Base-by-base conservation (phyloP, 1,140 invertebrate species). In the Halyomorpha halys region DNA sequence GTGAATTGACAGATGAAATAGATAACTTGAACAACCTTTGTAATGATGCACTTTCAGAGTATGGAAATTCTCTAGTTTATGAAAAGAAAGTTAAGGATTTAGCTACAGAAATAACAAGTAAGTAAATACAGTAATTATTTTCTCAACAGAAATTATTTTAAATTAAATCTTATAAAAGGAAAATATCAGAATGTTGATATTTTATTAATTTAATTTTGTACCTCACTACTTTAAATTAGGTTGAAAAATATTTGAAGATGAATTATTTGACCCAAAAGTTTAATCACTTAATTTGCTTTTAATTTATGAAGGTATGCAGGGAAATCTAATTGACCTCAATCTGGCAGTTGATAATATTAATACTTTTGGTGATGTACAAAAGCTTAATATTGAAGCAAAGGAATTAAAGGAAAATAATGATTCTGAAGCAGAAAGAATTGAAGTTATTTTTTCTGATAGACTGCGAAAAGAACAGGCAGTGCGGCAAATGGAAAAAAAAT, bases 371-470 rank as follows among this genome's bases (percentile, higher is more conserved):
- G 23, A 56, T 56, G 23, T 56, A 8, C 51, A 23, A 25, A 56
- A 23, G 18, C 15, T 56, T 23, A 56, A 56, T 23, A 56, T 23
- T 27, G 53, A 56, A 25, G 23, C 53, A 56, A 56, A 56, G 14
- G 53, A 56, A 25, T 25, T 56, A 27, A 56, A 56, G 23, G 53
- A 56, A 56, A 56, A 23, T 56, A 56, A 56, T 56, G 53, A 56
- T 56, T 56, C 53, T 23, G 15, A 23, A 25, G 53, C 53, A 9
- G 53, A 56, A n/a, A 56, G 53, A 23, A 56, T 56, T 5, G 53
- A 56, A 25, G 23, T 16, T 56, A 56, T 56, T 56, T 56, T 56
- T 56, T 56, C 53, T 23, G 53, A 56, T 25, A 3, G 53, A 25
- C 23, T 56, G 3, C 9, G 53, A 25, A 56, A 56, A 56, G 53